Conservation (phyloP, 2,113 vertebrate genomes). For the Rattus norvegicus region GRCr8 NC_086028.1:6103501-6104000, state of each 20-base stretch:
- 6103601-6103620: background rate
- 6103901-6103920: background rate
- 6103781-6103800: background rate
- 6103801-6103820: background rate
- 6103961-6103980: background rate
- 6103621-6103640: background rate
- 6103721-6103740: too few species aligned
- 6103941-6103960: too few species aligned
- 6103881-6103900: background rate
- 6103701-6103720: background rate
- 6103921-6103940: background rate
- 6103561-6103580: background rate
- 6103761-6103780: background rate
- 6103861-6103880: background rate
- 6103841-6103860: background rate
- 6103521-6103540: background rate
- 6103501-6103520: background rate
- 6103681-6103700: background rate
- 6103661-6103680: background rate
- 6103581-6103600: background rate
- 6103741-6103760: background rate
- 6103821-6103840: background rate
- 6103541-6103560: background rate
- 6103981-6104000: background rate
- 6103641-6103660: background rate